A percentile compares a stretch with the other conserved stretches of the same genome.
phyloP scores from a whole-genome alignment of 2,113 vertebrate species.

The Nerophis lumbriciformis region DNA sequence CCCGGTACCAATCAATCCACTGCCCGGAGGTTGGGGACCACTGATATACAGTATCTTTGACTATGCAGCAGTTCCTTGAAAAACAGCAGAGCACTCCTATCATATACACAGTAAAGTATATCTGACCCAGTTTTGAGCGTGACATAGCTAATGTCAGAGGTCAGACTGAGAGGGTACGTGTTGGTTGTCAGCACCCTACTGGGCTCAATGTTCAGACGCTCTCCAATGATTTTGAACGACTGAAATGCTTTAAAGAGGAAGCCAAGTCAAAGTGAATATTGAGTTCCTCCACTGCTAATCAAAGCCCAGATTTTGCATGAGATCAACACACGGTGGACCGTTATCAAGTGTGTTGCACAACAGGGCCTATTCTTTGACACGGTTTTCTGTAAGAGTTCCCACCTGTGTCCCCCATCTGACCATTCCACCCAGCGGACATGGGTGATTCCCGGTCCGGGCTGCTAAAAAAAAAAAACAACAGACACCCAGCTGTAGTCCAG shows the following conservation, averaged over 20 bases:
- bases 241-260: not conserved
- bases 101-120: not conserved
- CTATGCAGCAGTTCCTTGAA: too few relatives aligned
- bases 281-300: not conserved
- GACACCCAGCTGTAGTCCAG: slow-evolving; percentile 46
- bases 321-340: not conserved
- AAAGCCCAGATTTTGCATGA: not conserved
- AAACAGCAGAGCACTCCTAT: too few relatives aligned
- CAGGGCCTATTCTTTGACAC: not conserved
- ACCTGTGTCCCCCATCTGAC: too few relatives aligned
- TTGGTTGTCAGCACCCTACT: not conserved
- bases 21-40: too few relatives aligned
- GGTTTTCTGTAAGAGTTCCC: too few relatives aligned
- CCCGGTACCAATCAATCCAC: too few relatives aligned
- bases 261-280: not conserved
- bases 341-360: not conserved
- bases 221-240: not conserved
- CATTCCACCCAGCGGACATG: too few relatives aligned
- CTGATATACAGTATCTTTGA: too few relatives aligned
- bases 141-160: not conserved
- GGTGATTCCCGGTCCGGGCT: too few relatives aligned
- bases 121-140: not conserved
- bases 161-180: not conserved
- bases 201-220: not conserved
- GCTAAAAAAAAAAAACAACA: slow-evolving; percentile 34